These are phyloP conservation scores for Siniperca chuatsi DNA, from an alignment of 2,113 vertebrate species.

Conservation along the genomic window DNA sequence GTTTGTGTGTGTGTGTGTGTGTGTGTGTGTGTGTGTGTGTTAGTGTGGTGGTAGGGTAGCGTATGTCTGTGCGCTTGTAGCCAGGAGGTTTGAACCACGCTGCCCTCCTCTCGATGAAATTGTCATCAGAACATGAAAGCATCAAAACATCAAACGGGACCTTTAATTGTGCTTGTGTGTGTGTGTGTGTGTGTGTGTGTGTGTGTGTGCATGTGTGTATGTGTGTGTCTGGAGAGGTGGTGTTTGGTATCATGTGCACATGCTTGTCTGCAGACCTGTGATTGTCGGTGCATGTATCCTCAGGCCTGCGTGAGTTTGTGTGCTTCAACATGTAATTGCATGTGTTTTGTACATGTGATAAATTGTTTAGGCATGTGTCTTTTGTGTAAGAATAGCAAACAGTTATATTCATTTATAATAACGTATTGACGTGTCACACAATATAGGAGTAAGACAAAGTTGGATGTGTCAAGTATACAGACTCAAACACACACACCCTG, in stretches of 20 bases:
- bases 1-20: slow-evolving; percentile 31
- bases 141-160: slow-evolving; percentile 79
- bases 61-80: slow-evolving; percentile 36
- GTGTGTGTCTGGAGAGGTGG: slow-evolving; percentile 45
- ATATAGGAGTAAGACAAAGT: not conserved
- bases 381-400: not conserved
- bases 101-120: slow-evolving; percentile 65
- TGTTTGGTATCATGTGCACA: slow-evolving; percentile 41
- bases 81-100: slow-evolving; percentile 52
- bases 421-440: not conserved
- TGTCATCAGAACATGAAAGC: slow-evolving; percentile 79
- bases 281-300: slow-evolving; percentile 38
- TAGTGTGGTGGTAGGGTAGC: slow-evolving; percentile 22
- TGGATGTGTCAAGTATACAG: not conserved
- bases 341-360: slow-evolving; percentile 25
- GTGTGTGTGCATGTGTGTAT: slow-evolving; percentile 44
- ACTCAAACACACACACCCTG: not conserved
- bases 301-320: slow-evolving; percentile 33
- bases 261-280: slow-evolving; percentile 37
- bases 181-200: slow-evolving; percentile 54
- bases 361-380: slow-evolving; percentile 14
- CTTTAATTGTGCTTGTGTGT: slow-evolving; percentile 71
- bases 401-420: not conserved
- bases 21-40: slow-evolving; percentile 10
- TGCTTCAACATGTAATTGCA: not conserved